A percentile compares a stretch with the other conserved stretches of the same genome.
phyloP scores from a whole-genome alignment of 2,113 vertebrate species.

The Dipodomys stephensi region DNA sequence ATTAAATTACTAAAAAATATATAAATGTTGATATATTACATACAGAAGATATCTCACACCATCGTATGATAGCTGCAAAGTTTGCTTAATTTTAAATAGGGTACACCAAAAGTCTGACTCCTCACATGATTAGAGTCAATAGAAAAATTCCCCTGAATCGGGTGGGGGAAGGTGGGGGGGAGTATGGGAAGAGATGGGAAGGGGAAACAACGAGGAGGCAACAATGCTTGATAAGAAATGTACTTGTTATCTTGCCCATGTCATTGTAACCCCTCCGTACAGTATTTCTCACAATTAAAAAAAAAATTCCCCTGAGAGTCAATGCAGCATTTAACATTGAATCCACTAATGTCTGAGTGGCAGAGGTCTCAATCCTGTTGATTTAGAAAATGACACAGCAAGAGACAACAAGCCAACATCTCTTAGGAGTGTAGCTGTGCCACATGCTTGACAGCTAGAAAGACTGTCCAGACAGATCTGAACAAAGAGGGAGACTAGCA shows the following conservation, averaged over 20 bases:
- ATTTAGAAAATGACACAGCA: conserved; percentile 51
- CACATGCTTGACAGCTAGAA: not conserved
- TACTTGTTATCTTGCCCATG: too few species aligned
- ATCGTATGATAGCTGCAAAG: not conserved
- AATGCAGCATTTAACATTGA: conserved; percentile 40
- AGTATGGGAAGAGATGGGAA: too few species aligned
- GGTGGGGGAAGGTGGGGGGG: too few species aligned
- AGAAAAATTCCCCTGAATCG: not conserved
- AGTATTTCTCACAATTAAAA: too few species aligned
- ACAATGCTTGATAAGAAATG: too few species aligned
- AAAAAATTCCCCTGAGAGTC: not conserved
- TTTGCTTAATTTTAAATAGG: conserved; percentile 1
- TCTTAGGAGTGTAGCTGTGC: not conserved
- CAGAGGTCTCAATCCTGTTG: conserved; percentile 30
- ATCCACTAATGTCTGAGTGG: conserved; percentile 10
- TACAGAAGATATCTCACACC: not conserved
- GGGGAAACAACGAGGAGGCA: too few species aligned
- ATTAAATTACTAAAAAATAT: conserved; percentile 24
- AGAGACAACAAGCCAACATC: not conserved
- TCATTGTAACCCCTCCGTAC: too few species aligned
- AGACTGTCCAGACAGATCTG: not conserved
- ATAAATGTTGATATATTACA: not conserved
- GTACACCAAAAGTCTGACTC: not conserved
- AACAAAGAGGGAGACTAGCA: not conserved
- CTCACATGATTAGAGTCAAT: not conserved